Percentiles rank a stretch among this genome's conserved stretches.
These are phyloP conservation scores for Nymphalis c-album DNA, from an alignment of 2,888 invertebrate species.

Conservation along the genomic window DNA sequence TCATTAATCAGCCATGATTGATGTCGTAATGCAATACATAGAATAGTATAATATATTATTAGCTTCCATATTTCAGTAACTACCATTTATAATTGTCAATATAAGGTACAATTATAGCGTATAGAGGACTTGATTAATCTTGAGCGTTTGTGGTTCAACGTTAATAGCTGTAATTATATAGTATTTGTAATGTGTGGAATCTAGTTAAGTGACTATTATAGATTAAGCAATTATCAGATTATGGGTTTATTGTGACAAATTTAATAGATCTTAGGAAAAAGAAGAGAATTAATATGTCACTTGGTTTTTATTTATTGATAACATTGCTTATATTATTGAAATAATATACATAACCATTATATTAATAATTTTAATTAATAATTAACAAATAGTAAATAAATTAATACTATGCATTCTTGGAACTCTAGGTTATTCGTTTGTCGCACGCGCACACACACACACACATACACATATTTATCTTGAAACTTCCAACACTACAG, in stretches of 20 bases:
- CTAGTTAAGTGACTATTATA: constrained; percentile 6
- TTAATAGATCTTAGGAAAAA: too few species aligned
- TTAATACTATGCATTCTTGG: too few species aligned
- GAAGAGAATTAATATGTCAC: too few species aligned
- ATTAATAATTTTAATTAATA: too few species aligned
- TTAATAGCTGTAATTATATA: constrained; percentile 17
- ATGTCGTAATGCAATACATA: neutral
- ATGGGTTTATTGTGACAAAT: neutral
- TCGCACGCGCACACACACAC: too few species aligned
- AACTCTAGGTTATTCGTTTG: too few species aligned
- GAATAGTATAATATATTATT: neutral
- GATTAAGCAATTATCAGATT: constrained; percentile 14
- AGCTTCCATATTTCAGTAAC: neutral
- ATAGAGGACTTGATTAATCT: constrained; percentile 19
- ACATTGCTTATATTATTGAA: too few species aligned
- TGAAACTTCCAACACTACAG: too few species aligned
- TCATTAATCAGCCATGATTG: neutral
- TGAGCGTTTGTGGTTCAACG: constrained; percentile 12
- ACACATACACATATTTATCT: too few species aligned
- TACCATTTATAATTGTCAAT: constrained; percentile 8
- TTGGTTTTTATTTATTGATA: too few species aligned
- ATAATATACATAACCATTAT: too few species aligned
- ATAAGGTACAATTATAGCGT: neutral
- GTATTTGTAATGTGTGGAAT: constrained; percentile 13
- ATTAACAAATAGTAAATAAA: too few species aligned